Conservation (phyloP, 1,140 invertebrate genomes). For the Atta texana region DNA sequence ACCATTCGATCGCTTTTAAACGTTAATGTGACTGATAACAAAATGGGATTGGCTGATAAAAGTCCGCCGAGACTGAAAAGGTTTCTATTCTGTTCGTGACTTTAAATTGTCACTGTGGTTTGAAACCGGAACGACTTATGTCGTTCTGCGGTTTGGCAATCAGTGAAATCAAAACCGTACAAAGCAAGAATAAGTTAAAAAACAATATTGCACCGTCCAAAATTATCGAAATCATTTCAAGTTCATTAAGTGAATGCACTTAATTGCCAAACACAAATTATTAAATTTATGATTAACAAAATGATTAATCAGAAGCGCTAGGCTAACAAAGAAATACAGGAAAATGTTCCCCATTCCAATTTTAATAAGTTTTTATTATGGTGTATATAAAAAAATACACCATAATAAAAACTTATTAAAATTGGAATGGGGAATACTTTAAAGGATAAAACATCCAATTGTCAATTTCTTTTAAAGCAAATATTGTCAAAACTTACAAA, state of each 20-base stretch:
- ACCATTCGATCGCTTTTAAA: not conserved
- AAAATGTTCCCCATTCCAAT: too few species aligned
- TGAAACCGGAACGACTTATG: not conserved
- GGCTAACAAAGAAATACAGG: too few species aligned
- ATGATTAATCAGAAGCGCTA: too few species aligned
- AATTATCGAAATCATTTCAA: not conserved
- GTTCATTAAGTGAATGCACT: not conserved
- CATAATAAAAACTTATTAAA: too few species aligned
- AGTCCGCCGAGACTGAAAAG: not conserved
- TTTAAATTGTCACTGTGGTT: not conserved
- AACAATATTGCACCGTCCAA: not conserved
- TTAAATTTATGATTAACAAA: not conserved
- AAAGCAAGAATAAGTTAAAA: not conserved
- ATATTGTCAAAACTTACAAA: too few species aligned
- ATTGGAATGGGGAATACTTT: too few species aligned
- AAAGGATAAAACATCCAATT: too few species aligned
- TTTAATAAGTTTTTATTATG: too few species aligned
- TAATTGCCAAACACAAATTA: not conserved
- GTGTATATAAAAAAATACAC: too few species aligned
- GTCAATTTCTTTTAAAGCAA: too few species aligned
- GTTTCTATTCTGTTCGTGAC: not conserved
- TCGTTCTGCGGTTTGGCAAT: not conserved
- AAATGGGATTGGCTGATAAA: conserved; percentile 2
- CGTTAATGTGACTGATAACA: not conserved
- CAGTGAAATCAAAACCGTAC: not conserved